A percentile compares a stretch with the other conserved stretches of the same genome.
phyloP scores from a whole-genome alignment of 2,888 invertebrate genomes.

The Nemapogon koenigi region DNA sequence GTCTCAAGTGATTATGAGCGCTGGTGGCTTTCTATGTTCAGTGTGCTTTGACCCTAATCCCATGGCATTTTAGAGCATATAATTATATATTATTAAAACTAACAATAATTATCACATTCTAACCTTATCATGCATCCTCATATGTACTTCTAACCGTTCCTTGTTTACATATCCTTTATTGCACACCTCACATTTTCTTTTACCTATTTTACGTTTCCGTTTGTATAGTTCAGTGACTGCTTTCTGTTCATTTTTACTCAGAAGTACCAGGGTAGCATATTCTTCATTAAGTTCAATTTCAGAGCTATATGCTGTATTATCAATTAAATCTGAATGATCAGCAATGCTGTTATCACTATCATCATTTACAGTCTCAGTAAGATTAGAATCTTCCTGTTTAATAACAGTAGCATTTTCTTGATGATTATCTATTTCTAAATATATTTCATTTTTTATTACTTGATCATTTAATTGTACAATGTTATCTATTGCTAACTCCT shows the following conservation, averaged over 20 bases:
- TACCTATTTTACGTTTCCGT: constrained; percentile 29
- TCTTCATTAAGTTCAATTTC: constrained; percentile 19
- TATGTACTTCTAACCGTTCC: constrained; percentile 30
- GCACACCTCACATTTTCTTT: constrained; percentile 32
- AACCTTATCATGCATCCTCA: constrained; percentile 50
- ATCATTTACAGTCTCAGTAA: too few relatives aligned
- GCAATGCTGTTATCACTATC: too few relatives aligned
- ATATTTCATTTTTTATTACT: too few relatives aligned
- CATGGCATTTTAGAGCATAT: not conserved
- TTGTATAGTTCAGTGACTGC: constrained; percentile 41
- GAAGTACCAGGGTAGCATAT: constrained; percentile 40
- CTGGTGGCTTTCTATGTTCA: too few relatives aligned
- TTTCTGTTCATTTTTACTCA: constrained; percentile 38
- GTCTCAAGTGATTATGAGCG: too few relatives aligned
- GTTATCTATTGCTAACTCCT: constrained; percentile 26
- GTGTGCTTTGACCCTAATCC: too few relatives aligned
- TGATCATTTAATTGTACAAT: constrained; percentile 23
- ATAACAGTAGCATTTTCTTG: too few relatives aligned
- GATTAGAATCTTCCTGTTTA: too few relatives aligned
- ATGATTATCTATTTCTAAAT: too few relatives aligned
- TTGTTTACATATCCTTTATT: constrained; percentile 32
- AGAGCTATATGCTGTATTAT: too few relatives aligned
- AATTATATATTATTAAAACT: not conserved
- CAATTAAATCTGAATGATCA: too few relatives aligned
- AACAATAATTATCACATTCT: constrained; percentile 12